Base-by-base conservation (phyloP, 2,888 invertebrate species). In the Diachrysia chrysitis region DNA sequence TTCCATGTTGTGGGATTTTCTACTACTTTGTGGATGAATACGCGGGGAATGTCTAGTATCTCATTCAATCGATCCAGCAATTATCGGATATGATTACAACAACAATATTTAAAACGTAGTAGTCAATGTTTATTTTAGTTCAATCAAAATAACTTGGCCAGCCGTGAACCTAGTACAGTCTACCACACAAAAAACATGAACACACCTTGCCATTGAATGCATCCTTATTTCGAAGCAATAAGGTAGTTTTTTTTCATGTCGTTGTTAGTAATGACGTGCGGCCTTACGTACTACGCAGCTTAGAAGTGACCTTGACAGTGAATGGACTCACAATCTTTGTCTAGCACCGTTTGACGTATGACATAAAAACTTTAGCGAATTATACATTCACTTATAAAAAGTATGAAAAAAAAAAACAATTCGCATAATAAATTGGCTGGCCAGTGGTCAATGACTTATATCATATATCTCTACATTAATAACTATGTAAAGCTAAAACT, bases 221-320 rank as follows among this genome's bases (percentile, higher is more conserved):
- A n/a, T n/a, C 42, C n/a, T 42, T 42, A 42, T 42, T n/a, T 2
- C n/a, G 6, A 42, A 6, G 42, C 6, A 0, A 0, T 42, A 42
- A 42, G n/a, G 42, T n/a, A n/a, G 0, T 6, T 5, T 42, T n/a
- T 42, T n/a, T 14, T 16, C 14, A 14, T 42, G n/a, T n/a, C 5
- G 42, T 16, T 42, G 7, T n/a, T 42, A 5, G 6, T 6, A 5
- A 1, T 42, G 42, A 42, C n/a, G 42, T n/a, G n/a, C 6, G 42
- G 42, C n/a, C n/a, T 42, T 42, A n/a, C 42, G 42, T 42, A 16
- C 23, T 58, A 48, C 19, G 16, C 54, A 51, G 63, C 5, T 29
- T 48, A 21, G 19, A 48, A 35, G 35, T 58, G 68, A 12, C 75
- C 75, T 75, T 75, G 75, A 56, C 69, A 72, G 72, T 75, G 75